Evolutionary conservation across 1,140 invertebrate species (phyloP), one percentile per base, ranked within the genome.

Genomic region (Bombus huntii): DNA sequence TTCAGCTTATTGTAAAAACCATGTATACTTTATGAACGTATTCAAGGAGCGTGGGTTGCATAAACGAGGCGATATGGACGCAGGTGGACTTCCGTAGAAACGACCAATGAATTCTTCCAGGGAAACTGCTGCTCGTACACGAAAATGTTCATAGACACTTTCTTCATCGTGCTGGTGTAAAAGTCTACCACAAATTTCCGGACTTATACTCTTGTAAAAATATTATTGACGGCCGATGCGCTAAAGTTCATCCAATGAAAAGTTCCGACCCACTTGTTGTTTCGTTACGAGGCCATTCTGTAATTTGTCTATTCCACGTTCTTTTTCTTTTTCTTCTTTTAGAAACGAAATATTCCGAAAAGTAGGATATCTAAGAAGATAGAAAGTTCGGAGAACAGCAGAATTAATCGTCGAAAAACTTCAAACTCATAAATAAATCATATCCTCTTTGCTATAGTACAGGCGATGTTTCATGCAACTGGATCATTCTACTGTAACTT

Each of bases 31-130:
- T 91, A 91, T 86, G 85, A 44, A 37, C n/a, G 31, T 80, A 68
- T 87, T 89, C 85, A 87, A 89, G 82, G 85, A 75, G 81, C 81
- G 65, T 68, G 74, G 72, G 74, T 74, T 91, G 87, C 84, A 91
- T 91, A 91, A 91, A 91, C 57, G 79, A 65, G 71, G 66, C 34
- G 22, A 65, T 25, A 37, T 42, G 89, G 87, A 53, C 89, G 73
- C 90, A 91, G 90, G 90, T 91, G 90, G 89, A 91, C 87, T 87
- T 73, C 28, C 80, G 74, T 53, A 73, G 57, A 77, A 90, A 89
- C 89, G 85, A 71, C 73, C 90, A 89, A 92, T 91, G 91, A 91
- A 92, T 91, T 90, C 85, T 83, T 85, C 47, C 72, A 65, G 73
- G 87, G 37, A 92, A 90, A 91, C 89, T 89, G 87, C 83, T 37